Evolutionary conservation across 2,888 invertebrate genomes (phyloP).

Genomic region (Ceramica pisi): DNA sequence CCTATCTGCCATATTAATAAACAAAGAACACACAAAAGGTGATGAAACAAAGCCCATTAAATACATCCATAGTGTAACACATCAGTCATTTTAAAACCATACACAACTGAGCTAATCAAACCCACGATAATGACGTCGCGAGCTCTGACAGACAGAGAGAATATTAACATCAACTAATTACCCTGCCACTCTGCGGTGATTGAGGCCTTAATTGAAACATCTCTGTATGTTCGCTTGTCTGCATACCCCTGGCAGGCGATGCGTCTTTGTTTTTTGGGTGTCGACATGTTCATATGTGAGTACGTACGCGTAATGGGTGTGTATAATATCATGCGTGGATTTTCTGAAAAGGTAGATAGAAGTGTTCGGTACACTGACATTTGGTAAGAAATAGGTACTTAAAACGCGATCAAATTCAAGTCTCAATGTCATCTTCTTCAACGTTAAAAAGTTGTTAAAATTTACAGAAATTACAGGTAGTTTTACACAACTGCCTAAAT

Average conservation of each 20-base stretch:
- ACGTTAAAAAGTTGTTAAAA: no score
- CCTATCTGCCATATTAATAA: no score
- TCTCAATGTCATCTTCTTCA: no score
- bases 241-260: slow-evolving; percentile 19
- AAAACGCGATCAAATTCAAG: no score
- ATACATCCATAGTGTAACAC: not conserved
- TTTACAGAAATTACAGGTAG: no score
- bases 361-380: no score
- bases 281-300: no score
- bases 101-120: slow-evolving; percentile 29
- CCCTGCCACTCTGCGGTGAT: slow-evolving; percentile 55
- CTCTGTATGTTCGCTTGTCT: slow-evolving; percentile 34
- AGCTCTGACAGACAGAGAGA: slow-evolving; percentile 40
- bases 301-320: no score
- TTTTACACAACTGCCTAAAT: no score
- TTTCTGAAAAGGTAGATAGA: no score
- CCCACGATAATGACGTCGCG: slow-evolving; percentile 40
- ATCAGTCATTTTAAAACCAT: slow-evolving; percentile 20
- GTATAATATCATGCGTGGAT: no score
- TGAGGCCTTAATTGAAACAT: slow-evolving; percentile 63
- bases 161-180: slow-evolving; percentile 59
- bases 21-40: not conserved
- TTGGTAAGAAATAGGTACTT: no score
- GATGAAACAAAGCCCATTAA: slow-evolving; percentile 17
- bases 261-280: slow-evolving; percentile 39